A percentile compares a stretch with the other conserved stretches of the same genome.
Conservation (phyloP, 2,113 vertebrate species). For the Strigops habroptila region DNA sequence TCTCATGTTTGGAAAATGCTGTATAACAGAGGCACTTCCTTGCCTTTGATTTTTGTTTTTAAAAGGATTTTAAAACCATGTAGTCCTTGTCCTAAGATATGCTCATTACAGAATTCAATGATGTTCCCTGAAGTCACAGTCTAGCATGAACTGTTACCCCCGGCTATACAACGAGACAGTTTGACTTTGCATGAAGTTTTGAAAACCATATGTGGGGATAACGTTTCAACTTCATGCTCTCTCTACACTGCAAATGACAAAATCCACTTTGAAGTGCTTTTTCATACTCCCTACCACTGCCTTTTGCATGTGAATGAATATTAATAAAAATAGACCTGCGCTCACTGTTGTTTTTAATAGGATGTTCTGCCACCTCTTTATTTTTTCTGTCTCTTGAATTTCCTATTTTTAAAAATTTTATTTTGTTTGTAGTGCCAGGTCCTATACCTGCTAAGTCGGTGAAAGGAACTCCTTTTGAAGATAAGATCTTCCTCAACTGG, state of each 20-base stretch:
- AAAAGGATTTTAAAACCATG: slow-evolving; percentile 54
- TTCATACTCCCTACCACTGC: background rate
- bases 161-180: slow-evolving; percentile 4
- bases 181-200: slow-evolving; percentile 42
- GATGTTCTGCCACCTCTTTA: background rate
- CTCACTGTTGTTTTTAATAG: background rate
- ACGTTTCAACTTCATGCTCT: slow-evolving; percentile 32
- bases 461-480: slow-evolving; percentile 94
- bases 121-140: slow-evolving; percentile 33
- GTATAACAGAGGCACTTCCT: slow-evolving; percentile 10
- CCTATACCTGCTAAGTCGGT: slow-evolving; percentile 89
- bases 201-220: background rate
- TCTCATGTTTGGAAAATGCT: background rate
- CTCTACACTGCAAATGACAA: slow-evolving; percentile 6
- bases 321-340: background rate
- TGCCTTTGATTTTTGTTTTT: slow-evolving; percentile 54
- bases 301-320: slow-evolving; percentile 18
- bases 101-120: slow-evolving; percentile 52
- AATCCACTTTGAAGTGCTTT: slow-evolving; percentile 53
- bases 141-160: slow-evolving; percentile 26
- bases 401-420: background rate
- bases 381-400: background rate
- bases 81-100: slow-evolving; percentile 55
- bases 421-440: slow-evolving; percentile 86
- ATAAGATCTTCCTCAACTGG: slow-evolving; percentile 95